Base-by-base conservation (phyloP, 1,140 invertebrate species). In the Ptiloglossa arizonensis region DNA sequence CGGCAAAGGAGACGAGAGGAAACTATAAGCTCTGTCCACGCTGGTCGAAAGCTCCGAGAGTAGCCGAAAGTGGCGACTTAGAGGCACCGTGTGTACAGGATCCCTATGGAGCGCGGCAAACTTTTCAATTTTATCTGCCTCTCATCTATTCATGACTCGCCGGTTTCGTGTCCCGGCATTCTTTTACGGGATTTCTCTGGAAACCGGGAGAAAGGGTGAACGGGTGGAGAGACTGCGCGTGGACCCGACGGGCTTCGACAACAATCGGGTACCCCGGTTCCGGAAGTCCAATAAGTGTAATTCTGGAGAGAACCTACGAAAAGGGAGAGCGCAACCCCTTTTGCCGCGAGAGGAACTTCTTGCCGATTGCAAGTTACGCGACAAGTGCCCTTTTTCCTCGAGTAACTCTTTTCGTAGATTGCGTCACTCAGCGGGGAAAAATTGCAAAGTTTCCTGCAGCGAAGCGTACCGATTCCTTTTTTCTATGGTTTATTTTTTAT, bases 131-230 rank as follows among this genome's bases (percentile, higher is more conserved):
- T 80, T 88, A 86, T 89, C 87, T 79, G 50, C 62, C 69, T 50
- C 85, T 89, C 82, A 89, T 89, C 88, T 89, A 88, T 88, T 88
- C 85, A 88, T 87, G 83, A 87, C 79, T 68, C 77, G 71, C 24
- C 54, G 63, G 64, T 70, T 68, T 73, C 71, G 59, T 67, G 62
- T 29, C 50, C 22, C 57, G 63, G 57, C 80, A 78, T 80, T 79
- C 66, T 83, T 82, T 79, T 57, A 60, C 17, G 35, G 59, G 57
- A 41, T 77, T 70, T 29, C 24, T 13, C 22, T 17, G 41, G 1
- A 27, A 46, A 32, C 3, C 32, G 17, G 57, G 29, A 29, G 15
- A n/a, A 15, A n/a, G 19, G n/a, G 50, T 17, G 4, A n/a, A n/a
- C n/a, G n/a, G n/a, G n/a, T n/a, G n/a, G n/a, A n/a, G n/a, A n/a